Base-by-base conservation (phyloP, 1,140 invertebrate genomes). In the Calycopis cecrops region DNA sequence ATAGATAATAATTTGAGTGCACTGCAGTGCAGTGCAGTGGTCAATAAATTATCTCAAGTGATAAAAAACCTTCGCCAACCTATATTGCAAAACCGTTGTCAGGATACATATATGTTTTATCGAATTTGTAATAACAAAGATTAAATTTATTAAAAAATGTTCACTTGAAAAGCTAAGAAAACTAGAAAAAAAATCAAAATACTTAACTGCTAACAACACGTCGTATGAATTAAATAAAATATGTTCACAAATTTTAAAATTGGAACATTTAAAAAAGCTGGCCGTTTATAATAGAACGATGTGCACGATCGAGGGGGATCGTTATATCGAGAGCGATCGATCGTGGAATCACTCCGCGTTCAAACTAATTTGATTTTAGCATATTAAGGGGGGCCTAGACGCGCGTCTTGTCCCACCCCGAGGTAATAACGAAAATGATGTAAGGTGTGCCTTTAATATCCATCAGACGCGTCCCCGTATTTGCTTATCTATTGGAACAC, bases 291-390 rank as follows among this genome's bases (percentile, higher is more conserved):
- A 65, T 58, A 64, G 59, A 62, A 55, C 55, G 66, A 73, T 55
- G 53, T 57, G 58, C 54, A 62, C 68, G 67, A 62, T 50, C 69
- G 56, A 48, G 55, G 21, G 21, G 21, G 21, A 56, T 60, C 63
- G 69, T 69, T 74, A 79, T 75, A 79, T 71, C 54, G 71, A 69
- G 69, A 73, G 71, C 50, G 65, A 84, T 85, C 79, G 82, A 85
- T 80, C 59, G 60, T 54, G 67, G 80, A 79, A 80, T 82, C 77
- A 82, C 80, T 82, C 76, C 75, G 70, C 72, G 66, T 84, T 73
- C 73, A 67, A 84, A 86, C 80, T 86, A 86, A 86, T 86, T 86
- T 86, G 83, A 84, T 86, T 86, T 86, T 84, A 86, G 80, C 83
- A 86, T 86, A 84, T 86, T 86, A 86, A 84, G 73, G 75, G 73